Percentiles rank a stretch among this genome's conserved stretches.
These are phyloP conservation scores for Bombus confusus DNA, from an alignment of 1,140 invertebrate genomes.

Conservation along the genomic window DNA sequence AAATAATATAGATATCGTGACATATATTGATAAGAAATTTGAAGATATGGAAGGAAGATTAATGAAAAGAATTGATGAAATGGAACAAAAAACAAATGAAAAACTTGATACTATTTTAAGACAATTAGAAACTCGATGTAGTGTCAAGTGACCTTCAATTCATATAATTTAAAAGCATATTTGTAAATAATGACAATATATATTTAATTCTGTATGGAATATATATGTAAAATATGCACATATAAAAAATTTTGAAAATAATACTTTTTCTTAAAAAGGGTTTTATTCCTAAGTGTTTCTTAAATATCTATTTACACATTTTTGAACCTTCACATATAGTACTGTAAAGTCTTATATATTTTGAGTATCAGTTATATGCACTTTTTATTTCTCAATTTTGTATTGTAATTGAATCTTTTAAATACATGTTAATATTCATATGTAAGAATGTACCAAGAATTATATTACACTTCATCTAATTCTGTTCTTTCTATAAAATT, in stretches of 20 bases:
- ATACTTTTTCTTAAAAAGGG: not conserved
- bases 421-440: conserved; percentile 16
- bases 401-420: not conserved
- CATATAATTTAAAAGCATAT: not conserved
- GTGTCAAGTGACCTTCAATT: conserved; percentile 36
- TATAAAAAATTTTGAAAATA: conserved; percentile 21
- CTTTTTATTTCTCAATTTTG: not conserved
- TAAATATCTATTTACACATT: not conserved
- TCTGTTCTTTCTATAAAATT: not conserved
- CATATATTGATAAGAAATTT: conserved; percentile 77
- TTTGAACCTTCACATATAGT: not conserved
- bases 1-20: conserved; percentile 57
- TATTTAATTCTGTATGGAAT: conserved; percentile 24
- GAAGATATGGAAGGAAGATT: conserved; percentile 75
- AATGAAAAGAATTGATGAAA: conserved; percentile 69
- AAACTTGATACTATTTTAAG: conserved; percentile 76
- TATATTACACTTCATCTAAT: conserved; percentile 18
- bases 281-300: not conserved
- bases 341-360: conserved; percentile 6
- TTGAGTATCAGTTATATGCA: not conserved
- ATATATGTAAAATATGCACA: not conserved
- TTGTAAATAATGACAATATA: conserved; percentile 33
- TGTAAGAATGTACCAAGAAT: conserved; percentile 30
- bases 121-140: conserved; percentile 44
- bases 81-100: conserved; percentile 70